A percentile compares a stretch with the other conserved stretches of the same genome.
Conservation (phyloP, 2,797 vertebrate genomes). For the Sylvia borin region DNA sequence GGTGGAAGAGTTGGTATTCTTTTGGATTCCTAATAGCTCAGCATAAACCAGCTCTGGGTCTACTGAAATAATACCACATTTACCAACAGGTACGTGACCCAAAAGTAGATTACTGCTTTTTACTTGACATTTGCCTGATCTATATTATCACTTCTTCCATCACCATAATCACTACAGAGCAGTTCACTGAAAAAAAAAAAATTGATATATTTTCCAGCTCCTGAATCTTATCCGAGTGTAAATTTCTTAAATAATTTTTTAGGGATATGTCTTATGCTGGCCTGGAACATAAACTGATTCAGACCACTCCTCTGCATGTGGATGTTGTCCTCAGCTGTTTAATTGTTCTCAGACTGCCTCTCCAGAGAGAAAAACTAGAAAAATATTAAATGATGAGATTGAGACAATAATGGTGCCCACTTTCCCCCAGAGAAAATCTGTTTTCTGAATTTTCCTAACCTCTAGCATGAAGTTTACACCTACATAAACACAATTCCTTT, state of each 20-base stretch:
- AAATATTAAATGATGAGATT: background rate
- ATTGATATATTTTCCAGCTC: background rate
- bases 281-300: background rate
- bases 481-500: background rate
- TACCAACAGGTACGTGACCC: background rate
- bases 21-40: slow-evolving; percentile 4
- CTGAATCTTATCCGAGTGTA: background rate
- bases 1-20: background rate
- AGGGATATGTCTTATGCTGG: background rate
- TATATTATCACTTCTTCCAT: background rate
- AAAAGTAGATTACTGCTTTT: background rate
- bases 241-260: background rate
- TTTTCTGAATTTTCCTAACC: background rate
- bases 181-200: background rate
- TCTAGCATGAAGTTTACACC: background rate
- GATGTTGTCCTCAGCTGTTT: background rate
- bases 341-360: background rate
- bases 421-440: background rate
- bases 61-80: background rate
- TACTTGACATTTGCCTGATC: background rate
- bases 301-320: background rate
- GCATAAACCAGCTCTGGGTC: background rate
- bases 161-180: background rate
- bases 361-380: background rate
- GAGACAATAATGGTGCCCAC: background rate